phyloP scores from a whole-genome alignment of 2,113 vertebrate species.

The Pelecanoides urinatrix region DNA sequence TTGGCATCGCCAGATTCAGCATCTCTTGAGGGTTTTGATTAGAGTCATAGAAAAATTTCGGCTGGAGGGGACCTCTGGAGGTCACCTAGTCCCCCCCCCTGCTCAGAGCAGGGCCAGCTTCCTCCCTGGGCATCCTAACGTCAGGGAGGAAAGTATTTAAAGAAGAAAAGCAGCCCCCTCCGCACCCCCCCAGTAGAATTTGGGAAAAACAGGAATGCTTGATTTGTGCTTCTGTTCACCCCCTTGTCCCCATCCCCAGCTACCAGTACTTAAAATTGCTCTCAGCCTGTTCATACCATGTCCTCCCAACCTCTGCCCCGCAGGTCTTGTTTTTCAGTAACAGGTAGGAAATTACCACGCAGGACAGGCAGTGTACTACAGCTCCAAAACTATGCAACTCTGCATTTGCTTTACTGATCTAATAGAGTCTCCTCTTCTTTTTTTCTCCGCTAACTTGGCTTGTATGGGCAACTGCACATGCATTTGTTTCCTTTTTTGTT shows the following conservation, averaged over 20 bases:
- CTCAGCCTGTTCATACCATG: background rate
- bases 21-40: constrained; percentile 43
- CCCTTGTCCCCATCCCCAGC: background rate
- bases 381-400: background rate
- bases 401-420: background rate
- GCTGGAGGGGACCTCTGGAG: background rate
- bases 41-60: constrained; percentile 1
- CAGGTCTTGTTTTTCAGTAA: background rate
- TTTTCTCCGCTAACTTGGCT: background rate
- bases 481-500: background rate
- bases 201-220: background rate
- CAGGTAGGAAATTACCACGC: background rate
- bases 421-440: background rate
- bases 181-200: background rate
- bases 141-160: background rate
- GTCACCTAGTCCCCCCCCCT: background rate
- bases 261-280: background rate
- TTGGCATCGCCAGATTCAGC: constrained; percentile 22
- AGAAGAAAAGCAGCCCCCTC: background rate
- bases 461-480: background rate
- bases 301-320: background rate
- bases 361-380: background rate
- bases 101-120: background rate
- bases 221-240: background rate
- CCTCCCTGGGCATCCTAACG: background rate